These are phyloP conservation scores for Drosophila merina DNA, from an alignment of 2,888 invertebrate species.

Conservation along the genomic window DNA sequence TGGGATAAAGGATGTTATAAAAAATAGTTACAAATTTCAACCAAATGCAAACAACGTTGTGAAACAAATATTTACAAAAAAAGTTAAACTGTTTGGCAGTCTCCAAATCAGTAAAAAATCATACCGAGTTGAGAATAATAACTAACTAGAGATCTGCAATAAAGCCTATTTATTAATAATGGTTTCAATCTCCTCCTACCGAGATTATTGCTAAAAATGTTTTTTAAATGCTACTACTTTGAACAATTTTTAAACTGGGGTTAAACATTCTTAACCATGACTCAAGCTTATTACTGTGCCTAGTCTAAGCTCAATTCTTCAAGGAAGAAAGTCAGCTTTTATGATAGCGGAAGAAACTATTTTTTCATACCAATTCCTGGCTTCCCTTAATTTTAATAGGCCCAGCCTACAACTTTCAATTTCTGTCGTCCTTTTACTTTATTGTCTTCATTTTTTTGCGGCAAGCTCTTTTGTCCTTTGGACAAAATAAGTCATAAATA, in stretches of 20 bases:
- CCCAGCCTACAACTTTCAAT: conserved; percentile 16
- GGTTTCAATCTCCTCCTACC: no score
- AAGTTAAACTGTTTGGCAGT: conserved; percentile 61
- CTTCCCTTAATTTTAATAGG: neutral
- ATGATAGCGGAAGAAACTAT: no score
- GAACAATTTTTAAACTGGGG: no score
- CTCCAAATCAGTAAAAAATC: conserved; percentile 54
- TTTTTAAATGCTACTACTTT: no score
- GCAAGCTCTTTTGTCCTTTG: conserved; percentile 26
- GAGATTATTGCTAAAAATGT: no score
- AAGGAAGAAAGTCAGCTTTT: no score
- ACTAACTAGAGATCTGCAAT: no score
- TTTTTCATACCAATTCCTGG: neutral
- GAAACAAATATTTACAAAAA: conserved; percentile 74
- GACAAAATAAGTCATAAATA: conserved; percentile 72
- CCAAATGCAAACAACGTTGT: conserved; percentile 71
- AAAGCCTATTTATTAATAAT: no score
- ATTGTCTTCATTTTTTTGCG: neutral
- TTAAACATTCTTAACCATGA: no score
- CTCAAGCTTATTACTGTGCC: no score
- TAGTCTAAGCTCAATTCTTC: no score
- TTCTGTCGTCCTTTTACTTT: conserved; percentile 7
- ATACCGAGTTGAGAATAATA: conserved; percentile 7
- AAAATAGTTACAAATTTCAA: conserved; percentile 67
- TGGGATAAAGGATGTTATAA: conserved; percentile 41